Evolutionary conservation across 2,797 vertebrate species (phyloP), one percentile per base, ranked within the genome.

Genomic region (Chelmon rostratus): DNA sequence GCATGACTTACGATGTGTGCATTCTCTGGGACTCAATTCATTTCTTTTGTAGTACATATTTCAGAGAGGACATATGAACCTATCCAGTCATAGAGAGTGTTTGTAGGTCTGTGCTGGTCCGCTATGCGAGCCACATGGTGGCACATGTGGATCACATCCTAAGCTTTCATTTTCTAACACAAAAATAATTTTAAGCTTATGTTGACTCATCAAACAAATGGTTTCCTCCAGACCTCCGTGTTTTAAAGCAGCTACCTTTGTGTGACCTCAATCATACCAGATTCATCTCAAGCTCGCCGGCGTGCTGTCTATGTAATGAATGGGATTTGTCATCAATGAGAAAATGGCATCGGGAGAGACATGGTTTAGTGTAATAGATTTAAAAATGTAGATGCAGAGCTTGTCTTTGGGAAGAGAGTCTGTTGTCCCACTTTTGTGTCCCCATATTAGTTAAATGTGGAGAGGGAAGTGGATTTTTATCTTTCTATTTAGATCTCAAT

Each of bases 241-340:
- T 63, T 70, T 63, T 72, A 37, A 68, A 68, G 68, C 67, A 62
- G 35, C 73, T 83, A 65, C 62, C 73, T 68, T 78, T 76, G 23
- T 19, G 23, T 65, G 59, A 85, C 78, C 72, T 68, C 73, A 77
- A 40, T 76, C 37, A 31, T 49, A 35, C 6, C 47, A 50, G 57
- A 52, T 44, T 69, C 44, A 52, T 79, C 66, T 62, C 12, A 33
- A 71, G 74, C 74, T 57, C 0, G 1, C 19, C 2, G 3, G 28
- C 73, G 44, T 15, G 58, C 78, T 49, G 42, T 73, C 68, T 70
- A 8, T 21, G 19, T 70, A 44, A 77, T 76, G 50, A 68, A 38
- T 75, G 54, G 46, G 66, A 80, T 86, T 82, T 76, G 44, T 79
- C 65, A 73, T 70, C 40, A 73, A 11, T 69, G 71, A 81, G 42